Evolutionary conservation across 2,888 invertebrate species (phyloP).

Genomic region (Catocala sponsa): DNA sequence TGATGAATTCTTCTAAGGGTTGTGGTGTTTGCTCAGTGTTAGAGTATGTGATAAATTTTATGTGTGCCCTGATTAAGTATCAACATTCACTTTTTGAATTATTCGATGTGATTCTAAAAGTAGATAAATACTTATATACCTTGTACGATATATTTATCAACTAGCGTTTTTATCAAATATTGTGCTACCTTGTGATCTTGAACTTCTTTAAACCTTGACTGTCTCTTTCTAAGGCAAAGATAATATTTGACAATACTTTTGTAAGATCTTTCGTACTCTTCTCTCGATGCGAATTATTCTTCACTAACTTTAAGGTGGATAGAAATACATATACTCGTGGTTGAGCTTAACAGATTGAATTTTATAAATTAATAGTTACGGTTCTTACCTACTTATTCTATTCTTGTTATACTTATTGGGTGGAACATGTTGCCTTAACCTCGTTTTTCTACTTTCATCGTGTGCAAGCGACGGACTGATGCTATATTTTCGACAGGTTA

Average conservation of each 20-base stretch:
- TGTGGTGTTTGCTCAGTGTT: slow-evolving; percentile 77
- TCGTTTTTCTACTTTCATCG: slow-evolving; percentile 34
- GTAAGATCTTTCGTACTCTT: slow-evolving; percentile 62
- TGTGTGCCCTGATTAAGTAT: slow-evolving; percentile 53
- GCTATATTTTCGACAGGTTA: slow-evolving; percentile 6
- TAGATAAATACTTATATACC: slow-evolving; percentile 52
- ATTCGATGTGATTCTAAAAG: slow-evolving; percentile 62
- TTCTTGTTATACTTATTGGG: slow-evolving; percentile 45
- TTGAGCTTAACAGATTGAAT: slow-evolving; percentile 59
- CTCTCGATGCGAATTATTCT: slow-evolving; percentile 51
- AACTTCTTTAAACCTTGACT: slow-evolving; percentile 65
- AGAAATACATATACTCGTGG: slow-evolving; percentile 53
- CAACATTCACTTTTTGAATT: slow-evolving; percentile 55
- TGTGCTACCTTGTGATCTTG: slow-evolving; percentile 74
- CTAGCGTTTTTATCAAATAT: slow-evolving; percentile 59
- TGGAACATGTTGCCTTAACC: slow-evolving; percentile 53
- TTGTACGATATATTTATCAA: slow-evolving; percentile 44
- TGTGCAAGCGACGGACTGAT: slow-evolving; percentile 13
- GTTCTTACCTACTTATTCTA: slow-evolving; percentile 35
- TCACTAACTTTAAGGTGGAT: slow-evolving; percentile 55
- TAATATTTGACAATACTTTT: slow-evolving; percentile 75
- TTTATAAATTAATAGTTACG: slow-evolving; percentile 42
- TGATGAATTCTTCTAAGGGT: slow-evolving; percentile 63
- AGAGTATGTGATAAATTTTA: slow-evolving; percentile 55
- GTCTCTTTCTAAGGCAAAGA: slow-evolving; percentile 66